Conservation (phyloP, 1,140 invertebrate species). For the Zaprionus ornatus region DNA sequence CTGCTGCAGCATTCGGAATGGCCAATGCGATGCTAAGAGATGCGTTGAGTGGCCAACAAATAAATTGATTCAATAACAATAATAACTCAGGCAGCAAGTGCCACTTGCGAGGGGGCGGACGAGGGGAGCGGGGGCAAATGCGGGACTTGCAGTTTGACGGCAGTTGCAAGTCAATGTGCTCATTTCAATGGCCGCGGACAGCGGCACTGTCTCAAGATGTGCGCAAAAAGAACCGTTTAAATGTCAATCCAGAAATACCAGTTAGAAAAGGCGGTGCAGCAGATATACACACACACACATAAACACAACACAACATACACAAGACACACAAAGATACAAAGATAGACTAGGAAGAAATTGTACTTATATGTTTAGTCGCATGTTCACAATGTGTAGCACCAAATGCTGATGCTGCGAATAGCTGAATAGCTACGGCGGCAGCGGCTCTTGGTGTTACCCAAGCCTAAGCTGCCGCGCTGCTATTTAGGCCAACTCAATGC, state of each 20-base stretch:
- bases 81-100: conserved; percentile 45
- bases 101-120: background rate
- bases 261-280: conserved; percentile 74
- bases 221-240: conserved; percentile 82
- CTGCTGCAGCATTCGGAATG: background rate
- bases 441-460: conserved; percentile 50
- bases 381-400: conserved; percentile 72
- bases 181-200: conserved; percentile 68
- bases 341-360: conserved; percentile 66
- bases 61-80: conserved; percentile 51
- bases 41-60: conserved; percentile 39
- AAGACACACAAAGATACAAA: conserved; percentile 41
- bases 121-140: background rate
- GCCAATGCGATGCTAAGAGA: conserved; percentile 20
- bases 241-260: conserved; percentile 83
- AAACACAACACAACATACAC: conserved; percentile 15
- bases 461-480: conserved; percentile 53
- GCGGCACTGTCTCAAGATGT: conserved; percentile 73
- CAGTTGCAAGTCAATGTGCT: conserved; percentile 75
- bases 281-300: conserved; percentile 26
- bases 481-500: conserved; percentile 72
- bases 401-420: conserved; percentile 44
- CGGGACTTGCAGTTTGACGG: conserved; percentile 55
- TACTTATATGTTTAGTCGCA: conserved; percentile 75
- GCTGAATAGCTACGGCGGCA: conserved; percentile 8